Evolutionary conservation across 2,113 vertebrate species (phyloP).

Genomic region (Neodon shergylaensis): DNA sequence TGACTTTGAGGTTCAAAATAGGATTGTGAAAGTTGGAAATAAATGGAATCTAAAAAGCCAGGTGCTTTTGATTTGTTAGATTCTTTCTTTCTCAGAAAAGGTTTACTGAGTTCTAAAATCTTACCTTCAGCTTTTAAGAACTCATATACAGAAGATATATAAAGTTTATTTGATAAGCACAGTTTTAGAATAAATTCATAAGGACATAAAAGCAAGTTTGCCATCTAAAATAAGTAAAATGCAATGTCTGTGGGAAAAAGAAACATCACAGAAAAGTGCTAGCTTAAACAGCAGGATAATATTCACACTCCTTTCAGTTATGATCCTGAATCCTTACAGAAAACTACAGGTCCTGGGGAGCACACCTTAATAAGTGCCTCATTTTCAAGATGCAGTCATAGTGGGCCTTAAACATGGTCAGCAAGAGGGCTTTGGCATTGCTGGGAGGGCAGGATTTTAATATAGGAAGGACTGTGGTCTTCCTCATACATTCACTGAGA

Average conservation of each 20-base stretch:
- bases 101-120: conserved; percentile 61
- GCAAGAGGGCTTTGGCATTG: background rate
- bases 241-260: background rate
- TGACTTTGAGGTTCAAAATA: conserved; percentile 70
- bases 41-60: conserved; percentile 67
- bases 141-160: conserved; percentile 49
- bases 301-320: rapidly evolving
- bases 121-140: conserved; percentile 66
- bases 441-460: background rate
- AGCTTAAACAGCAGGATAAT: background rate
- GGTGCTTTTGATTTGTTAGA: conserved; percentile 60
- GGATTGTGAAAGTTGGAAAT: conserved; percentile 70
- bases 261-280: background rate
- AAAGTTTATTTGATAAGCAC: conserved; percentile 59
- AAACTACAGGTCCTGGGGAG: background rate
- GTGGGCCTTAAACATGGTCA: background rate
- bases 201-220: conserved; percentile 35
- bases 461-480: background rate
- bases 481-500: background rate
- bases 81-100: conserved; percentile 52
- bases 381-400: background rate
- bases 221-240: background rate
- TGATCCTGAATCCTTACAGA: background rate
- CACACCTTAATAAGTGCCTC: rapidly evolving
- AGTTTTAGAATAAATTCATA: conserved; percentile 54